Evolutionary conservation across 2,888 invertebrate species (phyloP), one percentile per base, ranked within the genome.

Genomic region (Gisinianus flammeolus): DNA sequence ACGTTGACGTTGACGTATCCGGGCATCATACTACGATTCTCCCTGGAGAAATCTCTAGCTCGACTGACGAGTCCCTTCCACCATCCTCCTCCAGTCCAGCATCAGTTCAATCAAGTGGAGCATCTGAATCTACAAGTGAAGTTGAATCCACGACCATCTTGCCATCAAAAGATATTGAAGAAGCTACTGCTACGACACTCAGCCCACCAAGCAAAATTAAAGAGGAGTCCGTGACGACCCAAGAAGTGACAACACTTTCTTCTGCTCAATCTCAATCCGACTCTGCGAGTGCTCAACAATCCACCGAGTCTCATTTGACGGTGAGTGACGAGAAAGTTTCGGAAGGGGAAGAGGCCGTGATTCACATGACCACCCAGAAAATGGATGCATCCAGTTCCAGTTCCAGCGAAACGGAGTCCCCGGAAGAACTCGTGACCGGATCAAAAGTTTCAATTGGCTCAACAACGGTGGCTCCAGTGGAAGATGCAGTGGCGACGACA

Each of bases 281-380:
- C 22, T 16, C 26, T 10, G n/a, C 5, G 10, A 28, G 56, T 8
- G 24, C 1, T 4, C 44, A 75, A 62, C 77, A 77, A 19, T 30
- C 68, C 28, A 81, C 79, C 10, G 30, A 76, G 12, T 70, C 77
- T 44, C 76, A 75, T 28, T 78, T 79, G 31, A 68, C 64, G 73
- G 80, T 76, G 16, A 75, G 72, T 26, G 66, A 68, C 22, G 35
- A 44, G 2, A 58, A 54, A n/a, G 22, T 24, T 10, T 28, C 77
- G 0, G 16, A 62, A 26, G 52, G 44, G 8, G 54, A 62, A 5
- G 72, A 72, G 30, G 56, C 54, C 0, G 22, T 58, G 0, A 62
- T 64, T 35, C 31, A 71, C 10, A 71, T 69, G 62, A 64, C 70
- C 35, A 71, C 66, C 6, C 70, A 64, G 31, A n/a, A 19, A 67